Evolutionary conservation across 2,888 invertebrate genomes (phyloP).

Genomic region (Cataglyphis rosenhaueri): DNA sequence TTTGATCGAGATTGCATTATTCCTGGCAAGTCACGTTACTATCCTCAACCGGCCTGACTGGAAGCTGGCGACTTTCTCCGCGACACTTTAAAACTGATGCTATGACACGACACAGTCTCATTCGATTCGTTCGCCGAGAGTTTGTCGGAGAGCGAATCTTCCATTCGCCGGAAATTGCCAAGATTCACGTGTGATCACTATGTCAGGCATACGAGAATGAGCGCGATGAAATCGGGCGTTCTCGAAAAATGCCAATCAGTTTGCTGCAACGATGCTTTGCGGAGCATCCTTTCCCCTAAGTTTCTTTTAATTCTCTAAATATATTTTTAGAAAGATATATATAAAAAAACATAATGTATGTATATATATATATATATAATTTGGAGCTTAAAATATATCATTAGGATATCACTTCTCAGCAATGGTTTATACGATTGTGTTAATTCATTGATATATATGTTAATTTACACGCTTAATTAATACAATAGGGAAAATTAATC

Average conservation of each 20-base stretch:
- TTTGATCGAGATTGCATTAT: constrained; percentile 61
- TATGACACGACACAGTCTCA: neutral
- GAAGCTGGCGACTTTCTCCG: constrained; percentile 34
- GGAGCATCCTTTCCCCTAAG: neutral
- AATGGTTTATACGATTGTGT: constrained; percentile 17
- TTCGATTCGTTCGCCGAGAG: neutral
- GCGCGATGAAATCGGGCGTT: neutral
- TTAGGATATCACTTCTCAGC: neutral
- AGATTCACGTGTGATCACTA: neutral
- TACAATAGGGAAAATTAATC: constrained; percentile 28
- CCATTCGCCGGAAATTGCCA: constrained; percentile 8
- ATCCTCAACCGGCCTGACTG: neutral
- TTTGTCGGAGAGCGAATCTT: constrained; percentile 18
- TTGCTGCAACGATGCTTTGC: neutral
- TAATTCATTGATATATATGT: constrained; percentile 37
- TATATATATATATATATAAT: neutral
- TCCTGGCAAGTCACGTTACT: constrained; percentile 15
- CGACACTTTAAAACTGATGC: constrained; percentile 18
- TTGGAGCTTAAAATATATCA: neutral
- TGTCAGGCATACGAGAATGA: neutral
- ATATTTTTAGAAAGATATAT: neutral
- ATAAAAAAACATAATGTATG: neutral
- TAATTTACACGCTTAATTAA: constrained; percentile 28
- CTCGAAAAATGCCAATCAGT: neutral
- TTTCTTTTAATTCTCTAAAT: neutral